Evolutionary conservation across 1,140 invertebrate genomes (phyloP), one percentile per base, ranked within the genome.

Genomic region (Elymnias hypermnestra): DNA sequence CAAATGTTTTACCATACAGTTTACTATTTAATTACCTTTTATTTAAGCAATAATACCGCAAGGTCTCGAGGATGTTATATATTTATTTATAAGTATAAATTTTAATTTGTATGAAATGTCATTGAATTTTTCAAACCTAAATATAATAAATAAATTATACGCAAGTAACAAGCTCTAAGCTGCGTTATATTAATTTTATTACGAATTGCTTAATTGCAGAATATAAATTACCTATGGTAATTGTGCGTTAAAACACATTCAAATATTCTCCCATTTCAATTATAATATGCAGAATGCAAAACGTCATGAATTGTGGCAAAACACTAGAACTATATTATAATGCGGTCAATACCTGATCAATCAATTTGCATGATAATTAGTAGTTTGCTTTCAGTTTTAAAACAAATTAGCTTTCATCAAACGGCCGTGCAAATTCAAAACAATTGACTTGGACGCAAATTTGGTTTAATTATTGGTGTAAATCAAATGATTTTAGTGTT

Each of bases 331-430:
- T 44, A 28, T 14, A 10, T 17, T 71, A 71, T 71, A 69, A 63
- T 55, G 63, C 58, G 63, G 60, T 70, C 62, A 62, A 59, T 64
- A 73, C 65, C 60, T 47, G 57, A 71, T 72, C 73, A 64, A 77
- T 69, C 72, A 75, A 81, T 81, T 81, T 81, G 66, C 72, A 81
- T 81, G 49, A 58, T 77, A 77, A 81, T 72, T 71, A 74, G 59
- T 56, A 63, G 57, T 68, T 68, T 58, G 64, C 61, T 72, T 50
- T 60, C 37, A 65, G 56, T 72, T 73, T 77, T 67, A 71, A 72
- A 64, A 63, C 66, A 72, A 74, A 74, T 74, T 74, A 71, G 61
- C 58, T 70, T 61, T 57, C 52, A 69, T 59, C 57, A 55, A 66
- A 65, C 58, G 49, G 43, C 50, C 45, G 38, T 35, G 55, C 36